Conservation (phyloP, 2,113 vertebrate genomes). For the Fukomys damarensis region DNA sequence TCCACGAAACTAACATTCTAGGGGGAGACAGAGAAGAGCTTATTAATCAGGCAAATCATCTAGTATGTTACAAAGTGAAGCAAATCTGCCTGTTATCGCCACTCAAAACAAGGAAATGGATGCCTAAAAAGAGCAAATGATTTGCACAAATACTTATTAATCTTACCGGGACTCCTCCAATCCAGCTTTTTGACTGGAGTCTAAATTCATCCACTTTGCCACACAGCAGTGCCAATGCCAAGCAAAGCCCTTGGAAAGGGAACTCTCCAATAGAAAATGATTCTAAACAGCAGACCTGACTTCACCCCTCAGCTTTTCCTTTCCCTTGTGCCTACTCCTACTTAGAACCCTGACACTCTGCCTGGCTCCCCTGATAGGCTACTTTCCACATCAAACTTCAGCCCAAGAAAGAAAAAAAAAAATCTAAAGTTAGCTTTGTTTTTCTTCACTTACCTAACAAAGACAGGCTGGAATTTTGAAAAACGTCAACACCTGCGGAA, state of each 20-base stretch:
- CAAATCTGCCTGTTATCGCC: not conserved
- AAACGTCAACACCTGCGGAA: not conserved
- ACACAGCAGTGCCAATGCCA: not conserved
- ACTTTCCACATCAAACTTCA: not conserved
- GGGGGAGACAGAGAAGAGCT: not conserved
- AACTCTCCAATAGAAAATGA: not conserved
- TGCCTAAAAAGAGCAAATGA: not conserved
- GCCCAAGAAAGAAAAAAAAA: not conserved
- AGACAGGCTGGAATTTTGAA: not conserved
- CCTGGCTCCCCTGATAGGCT: not conserved
- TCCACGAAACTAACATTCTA: not conserved
- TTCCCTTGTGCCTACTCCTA: not conserved
- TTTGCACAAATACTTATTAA: not conserved
- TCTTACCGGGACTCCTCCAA: not conserved
- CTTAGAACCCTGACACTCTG: not conserved
- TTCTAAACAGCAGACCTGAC: not conserved
- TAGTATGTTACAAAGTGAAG: not conserved
- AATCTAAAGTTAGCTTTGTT: not conserved
- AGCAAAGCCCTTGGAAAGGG: not conserved
- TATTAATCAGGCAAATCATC: not conserved
- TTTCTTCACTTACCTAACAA: not conserved
- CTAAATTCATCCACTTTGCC: not conserved
- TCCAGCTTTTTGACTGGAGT: not conserved
- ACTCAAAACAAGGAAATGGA: not conserved
- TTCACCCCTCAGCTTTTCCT: not conserved